A percentile compares a stretch with the other conserved stretches of the same genome.
These are phyloP conservation scores for Polylopha cassiicola DNA, from an alignment of 2,888 invertebrate genomes.

Conservation along the genomic window DNA sequence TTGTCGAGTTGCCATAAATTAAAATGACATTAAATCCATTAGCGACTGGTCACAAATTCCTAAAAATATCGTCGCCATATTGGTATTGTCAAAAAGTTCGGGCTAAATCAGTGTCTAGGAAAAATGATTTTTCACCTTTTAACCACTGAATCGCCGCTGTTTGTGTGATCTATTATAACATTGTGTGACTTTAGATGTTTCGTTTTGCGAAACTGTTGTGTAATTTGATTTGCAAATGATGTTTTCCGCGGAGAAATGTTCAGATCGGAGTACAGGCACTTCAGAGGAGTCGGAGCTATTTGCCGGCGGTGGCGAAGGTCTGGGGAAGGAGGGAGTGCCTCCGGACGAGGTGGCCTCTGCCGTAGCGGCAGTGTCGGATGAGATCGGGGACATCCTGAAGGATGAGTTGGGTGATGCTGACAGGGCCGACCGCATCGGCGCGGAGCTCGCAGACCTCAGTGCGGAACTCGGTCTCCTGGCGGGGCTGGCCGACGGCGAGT, in stretches of 20 bases:
- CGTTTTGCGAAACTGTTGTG: constrained; percentile 58
- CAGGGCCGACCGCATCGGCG: constrained; percentile 62
- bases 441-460: constrained; percentile 64
- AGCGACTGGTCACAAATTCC: constrained; percentile 68
- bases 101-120: constrained; percentile 61
- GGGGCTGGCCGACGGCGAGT: constrained; percentile 60
- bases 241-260: constrained; percentile 72
- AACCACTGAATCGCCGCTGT: constrained; percentile 51
- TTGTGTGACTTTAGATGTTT: constrained; percentile 69
- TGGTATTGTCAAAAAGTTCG: constrained; percentile 77
- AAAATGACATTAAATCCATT: constrained; percentile 49
- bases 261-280: constrained; percentile 53
- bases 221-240: constrained; percentile 66
- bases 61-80: constrained; percentile 78
- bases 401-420: constrained; percentile 67
- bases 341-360: constrained; percentile 64
- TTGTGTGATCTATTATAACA: constrained; percentile 56
- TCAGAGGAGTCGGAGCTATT: constrained; percentile 51
- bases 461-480: constrained; percentile 67
- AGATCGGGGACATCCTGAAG: constrained; percentile 69
- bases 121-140: constrained; percentile 69
- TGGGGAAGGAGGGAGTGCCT: constrained; percentile 51
- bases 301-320: constrained; percentile 49
- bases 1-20: constrained; percentile 42
- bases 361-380: constrained; percentile 66